These are phyloP conservation scores for Montifringilla adamsi DNA, from an alignment of 2,113 vertebrate species.

Conservation along the genomic window DNA sequence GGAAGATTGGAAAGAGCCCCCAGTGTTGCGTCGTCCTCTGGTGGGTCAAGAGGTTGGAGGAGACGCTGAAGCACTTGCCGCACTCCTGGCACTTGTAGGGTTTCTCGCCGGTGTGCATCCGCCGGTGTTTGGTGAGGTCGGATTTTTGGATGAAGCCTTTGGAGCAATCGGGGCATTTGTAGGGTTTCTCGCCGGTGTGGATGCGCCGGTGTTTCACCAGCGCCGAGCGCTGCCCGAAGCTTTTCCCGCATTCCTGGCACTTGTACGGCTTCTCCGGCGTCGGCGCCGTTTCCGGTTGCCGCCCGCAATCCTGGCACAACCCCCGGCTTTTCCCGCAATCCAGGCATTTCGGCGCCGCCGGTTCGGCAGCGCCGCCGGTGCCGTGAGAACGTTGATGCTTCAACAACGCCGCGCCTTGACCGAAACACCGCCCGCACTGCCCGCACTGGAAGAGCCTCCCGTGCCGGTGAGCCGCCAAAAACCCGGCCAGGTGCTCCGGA, in stretches of 20 bases:
- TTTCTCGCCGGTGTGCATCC: background rate
- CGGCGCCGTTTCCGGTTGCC: too few species aligned
- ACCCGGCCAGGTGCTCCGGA: background rate
- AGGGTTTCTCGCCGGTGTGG: conserved; percentile 41
- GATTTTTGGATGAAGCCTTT: conserved; percentile 37
- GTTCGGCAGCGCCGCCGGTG: fast-evolving
- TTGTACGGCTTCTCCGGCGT: background rate
- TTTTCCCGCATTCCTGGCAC: background rate
- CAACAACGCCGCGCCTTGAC: background rate
- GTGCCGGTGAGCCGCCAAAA: background rate
- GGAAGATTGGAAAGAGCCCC: background rate
- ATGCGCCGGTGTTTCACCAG: conserved; percentile 19
- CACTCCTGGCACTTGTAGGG: background rate
- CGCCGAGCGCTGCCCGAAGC: background rate
- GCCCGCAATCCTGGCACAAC: conserved; percentile 51
- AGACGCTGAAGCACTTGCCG: conserved; percentile 23
- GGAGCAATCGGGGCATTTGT: background rate
- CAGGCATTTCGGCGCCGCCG: background rate
- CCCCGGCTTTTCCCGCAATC: conserved; percentile 1
- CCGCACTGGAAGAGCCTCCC: background rate
- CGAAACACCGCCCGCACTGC: background rate
- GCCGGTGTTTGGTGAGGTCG: background rate
- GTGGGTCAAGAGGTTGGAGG: background rate
- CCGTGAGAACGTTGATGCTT: background rate
- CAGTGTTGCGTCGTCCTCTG: background rate